A percentile compares a stretch with the other conserved stretches of the same genome.
phyloP scores from a whole-genome alignment of 2,113 vertebrate genomes.

The Arvicanthis niloticus region DNA sequence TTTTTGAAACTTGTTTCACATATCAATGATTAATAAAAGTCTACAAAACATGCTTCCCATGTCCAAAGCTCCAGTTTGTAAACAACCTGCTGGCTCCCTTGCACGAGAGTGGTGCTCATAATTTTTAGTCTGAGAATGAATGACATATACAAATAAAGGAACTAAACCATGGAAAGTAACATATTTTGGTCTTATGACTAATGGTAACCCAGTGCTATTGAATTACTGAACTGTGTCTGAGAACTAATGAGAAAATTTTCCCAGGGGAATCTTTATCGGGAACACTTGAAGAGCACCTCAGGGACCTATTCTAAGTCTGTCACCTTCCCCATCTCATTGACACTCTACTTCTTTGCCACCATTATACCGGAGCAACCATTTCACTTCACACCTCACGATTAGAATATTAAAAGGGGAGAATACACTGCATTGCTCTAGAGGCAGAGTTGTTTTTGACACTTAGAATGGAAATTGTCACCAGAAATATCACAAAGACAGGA shows the following conservation, averaged over 20 bases:
- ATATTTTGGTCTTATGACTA: conserved; percentile 93
- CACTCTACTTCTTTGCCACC: conserved; percentile 95
- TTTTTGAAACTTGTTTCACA: conserved; percentile 58
- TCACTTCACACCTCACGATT: conserved; percentile 99
- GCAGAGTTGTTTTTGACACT: conserved; percentile 90
- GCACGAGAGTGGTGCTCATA: conserved; percentile 77
- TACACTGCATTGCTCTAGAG: conserved; percentile 85
- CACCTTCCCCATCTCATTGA: conserved; percentile 96
- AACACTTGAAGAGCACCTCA: conserved; percentile 94
- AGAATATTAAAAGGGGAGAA: conserved; percentile 94
- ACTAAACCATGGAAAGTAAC: conserved; percentile 88
- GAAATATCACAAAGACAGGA: conserved; percentile 88
- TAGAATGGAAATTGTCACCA: conserved; percentile 90
- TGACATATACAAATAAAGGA: conserved; percentile 89
- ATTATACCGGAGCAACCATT: conserved; percentile 94
- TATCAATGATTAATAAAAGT: conserved; percentile 61
- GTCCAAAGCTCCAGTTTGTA: conserved; percentile 83
- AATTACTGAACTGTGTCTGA: conserved; percentile 98
- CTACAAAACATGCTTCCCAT: conserved; percentile 73
- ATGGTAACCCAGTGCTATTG: conserved; percentile 95
- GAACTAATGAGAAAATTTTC: conserved; percentile 99
- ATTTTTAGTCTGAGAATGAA: conserved; percentile 85
- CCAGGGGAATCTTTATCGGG: conserved; percentile 97
- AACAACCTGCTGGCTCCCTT: conserved; percentile 82
- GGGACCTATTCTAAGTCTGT: conserved; percentile 95